Percentiles rank a stretch among this genome's conserved stretches.
These are phyloP conservation scores for Piscicola geometra DNA, from an alignment of 2,888 invertebrate genomes.

Conservation along the genomic window DNA sequence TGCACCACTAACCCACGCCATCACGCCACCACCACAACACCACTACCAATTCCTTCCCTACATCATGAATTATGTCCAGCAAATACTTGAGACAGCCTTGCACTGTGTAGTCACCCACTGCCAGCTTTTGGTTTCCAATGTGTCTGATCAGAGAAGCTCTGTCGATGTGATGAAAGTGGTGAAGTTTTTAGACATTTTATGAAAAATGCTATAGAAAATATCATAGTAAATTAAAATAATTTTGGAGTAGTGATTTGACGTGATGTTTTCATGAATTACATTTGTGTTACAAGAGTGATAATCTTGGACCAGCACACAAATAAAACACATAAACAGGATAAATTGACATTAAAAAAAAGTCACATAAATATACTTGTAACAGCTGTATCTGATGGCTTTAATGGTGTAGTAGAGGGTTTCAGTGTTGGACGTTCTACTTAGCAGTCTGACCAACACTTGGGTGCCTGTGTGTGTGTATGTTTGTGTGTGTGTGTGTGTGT, in stretches of 20 bases:
- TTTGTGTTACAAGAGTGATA: no score
- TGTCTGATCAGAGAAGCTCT: slow-evolving; percentile 24
- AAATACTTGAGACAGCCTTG: slow-evolving; percentile 24
- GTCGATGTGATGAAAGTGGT: neutral
- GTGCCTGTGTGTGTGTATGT: neutral
- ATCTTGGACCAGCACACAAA: no score
- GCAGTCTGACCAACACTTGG: slow-evolving; percentile 9
- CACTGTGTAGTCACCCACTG: slow-evolving; percentile 28
- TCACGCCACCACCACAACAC: neutral
- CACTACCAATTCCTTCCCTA: no score
- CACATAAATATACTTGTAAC: slow-evolving; percentile 19
- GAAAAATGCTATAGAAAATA: neutral
- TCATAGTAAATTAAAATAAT: no score
- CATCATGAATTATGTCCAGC: neutral
- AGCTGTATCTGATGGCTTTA: slow-evolving; percentile 31
- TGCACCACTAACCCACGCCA: slow-evolving; percentile 8
- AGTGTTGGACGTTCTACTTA: neutral
- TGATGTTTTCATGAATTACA: no score
- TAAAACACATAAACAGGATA: no score
- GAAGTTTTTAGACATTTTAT: neutral
- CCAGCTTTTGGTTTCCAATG: slow-evolving; percentile 26
- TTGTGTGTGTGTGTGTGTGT: neutral
- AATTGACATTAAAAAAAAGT: no score
- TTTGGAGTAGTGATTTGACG: no score
- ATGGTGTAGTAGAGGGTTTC: slow-evolving; percentile 18